These are phyloP conservation scores for Tupaia tana DNA, from an alignment of 2,113 vertebrate genomes.

Conservation along the genomic window DNA sequence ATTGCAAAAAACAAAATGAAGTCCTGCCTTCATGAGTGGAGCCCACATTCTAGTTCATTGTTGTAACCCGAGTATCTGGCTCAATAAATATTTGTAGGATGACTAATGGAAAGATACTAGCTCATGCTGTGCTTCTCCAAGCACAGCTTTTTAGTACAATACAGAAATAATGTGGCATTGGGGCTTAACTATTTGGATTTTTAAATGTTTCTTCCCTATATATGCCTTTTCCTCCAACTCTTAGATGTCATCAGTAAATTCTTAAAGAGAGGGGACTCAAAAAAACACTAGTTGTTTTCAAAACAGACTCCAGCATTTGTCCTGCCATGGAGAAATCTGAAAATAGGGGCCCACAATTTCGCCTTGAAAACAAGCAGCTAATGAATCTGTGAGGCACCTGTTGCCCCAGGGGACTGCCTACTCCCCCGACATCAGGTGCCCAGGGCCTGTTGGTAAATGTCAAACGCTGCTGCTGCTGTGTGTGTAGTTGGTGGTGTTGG, in stretches of 20 bases:
- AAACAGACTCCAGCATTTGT: constrained; percentile 8
- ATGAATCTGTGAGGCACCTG: constrained; percentile 48
- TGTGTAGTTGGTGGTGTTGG: neutral
- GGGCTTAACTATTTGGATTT: neutral
- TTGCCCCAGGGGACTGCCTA: neutral
- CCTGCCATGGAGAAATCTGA: neutral
- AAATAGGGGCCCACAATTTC: neutral
- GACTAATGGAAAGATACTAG: neutral
- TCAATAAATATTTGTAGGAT: neutral
- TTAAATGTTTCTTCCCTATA: neutral
- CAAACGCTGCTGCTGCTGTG: neutral
- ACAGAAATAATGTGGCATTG: neutral
- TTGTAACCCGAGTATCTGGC: neutral
- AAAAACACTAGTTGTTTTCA: constrained; percentile 6
- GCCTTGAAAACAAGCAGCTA: constrained; percentile 49
- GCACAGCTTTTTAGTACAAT: neutral
- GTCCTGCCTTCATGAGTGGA: neutral
- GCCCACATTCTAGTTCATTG: neutral
- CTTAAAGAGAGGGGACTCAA: neutral
- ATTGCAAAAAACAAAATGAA: neutral
- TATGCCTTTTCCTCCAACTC: neutral
- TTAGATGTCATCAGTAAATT: constrained; percentile 17
- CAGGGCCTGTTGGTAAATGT: constrained; percentile 27
- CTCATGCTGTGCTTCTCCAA: neutral
- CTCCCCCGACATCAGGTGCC: neutral